Evolutionary conservation across 2,113 vertebrate genomes (phyloP).

Genomic region (Oriolus oriolus): DNA sequence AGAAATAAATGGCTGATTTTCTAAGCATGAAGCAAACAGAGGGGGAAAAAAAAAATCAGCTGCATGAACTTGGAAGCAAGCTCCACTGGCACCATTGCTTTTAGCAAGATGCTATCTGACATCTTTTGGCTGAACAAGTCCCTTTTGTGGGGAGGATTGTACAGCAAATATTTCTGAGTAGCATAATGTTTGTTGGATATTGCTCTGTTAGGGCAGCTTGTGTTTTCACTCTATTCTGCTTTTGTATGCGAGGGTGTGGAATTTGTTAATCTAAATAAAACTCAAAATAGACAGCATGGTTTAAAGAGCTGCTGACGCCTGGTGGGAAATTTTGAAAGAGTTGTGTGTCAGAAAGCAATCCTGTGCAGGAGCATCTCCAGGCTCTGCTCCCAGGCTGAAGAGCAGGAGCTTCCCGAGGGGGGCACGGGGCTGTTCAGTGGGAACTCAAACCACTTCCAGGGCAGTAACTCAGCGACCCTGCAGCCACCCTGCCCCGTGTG

Average conservation of each 20-base stretch:
- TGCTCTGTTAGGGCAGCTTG: slow-evolving; percentile 77
- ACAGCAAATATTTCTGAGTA: slow-evolving; percentile 75
- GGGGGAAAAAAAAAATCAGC: slow-evolving; percentile 37
- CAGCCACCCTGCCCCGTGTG: background rate
- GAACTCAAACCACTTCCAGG: background rate
- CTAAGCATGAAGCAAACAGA: background rate
- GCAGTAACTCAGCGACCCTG: background rate
- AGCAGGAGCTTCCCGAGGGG: background rate
- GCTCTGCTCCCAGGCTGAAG: background rate
- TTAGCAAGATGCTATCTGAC: slow-evolving; percentile 82
- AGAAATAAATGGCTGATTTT: slow-evolving; percentile 17
- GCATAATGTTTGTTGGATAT: slow-evolving; percentile 84
- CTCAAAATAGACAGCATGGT: slow-evolving; percentile 75
- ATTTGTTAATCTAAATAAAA: slow-evolving; percentile 86
- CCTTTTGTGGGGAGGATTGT: slow-evolving; percentile 76
- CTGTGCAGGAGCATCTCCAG: slow-evolving; percentile 26
- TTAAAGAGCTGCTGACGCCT: slow-evolving; percentile 76
- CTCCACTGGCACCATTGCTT: slow-evolving; percentile 71
- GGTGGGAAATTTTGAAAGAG: slow-evolving; percentile 62
- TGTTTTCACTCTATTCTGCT: slow-evolving; percentile 80
- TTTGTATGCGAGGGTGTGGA: slow-evolving; percentile 77
- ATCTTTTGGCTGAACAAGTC: slow-evolving; percentile 78
- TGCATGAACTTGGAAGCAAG: slow-evolving; percentile 69
- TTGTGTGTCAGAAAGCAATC: slow-evolving; percentile 56
- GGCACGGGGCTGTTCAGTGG: background rate